Conservation (phyloP, 2,113 vertebrate species). For the Hystrix brachyura region DNA sequence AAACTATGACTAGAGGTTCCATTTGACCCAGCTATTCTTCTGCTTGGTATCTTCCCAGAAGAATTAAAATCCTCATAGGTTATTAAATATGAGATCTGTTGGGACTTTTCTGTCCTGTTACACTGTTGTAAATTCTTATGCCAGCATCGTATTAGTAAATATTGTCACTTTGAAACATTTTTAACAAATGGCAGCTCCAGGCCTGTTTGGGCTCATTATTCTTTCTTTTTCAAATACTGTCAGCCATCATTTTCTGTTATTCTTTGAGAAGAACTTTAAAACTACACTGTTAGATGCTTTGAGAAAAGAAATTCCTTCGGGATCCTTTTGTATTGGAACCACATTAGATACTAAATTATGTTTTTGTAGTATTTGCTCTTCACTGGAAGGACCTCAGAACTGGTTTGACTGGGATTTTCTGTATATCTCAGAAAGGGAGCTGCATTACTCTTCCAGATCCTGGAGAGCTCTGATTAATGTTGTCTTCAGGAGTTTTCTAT, state of each 20-base stretch:
- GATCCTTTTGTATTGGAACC: background rate
- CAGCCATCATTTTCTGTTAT: conserved; percentile 38
- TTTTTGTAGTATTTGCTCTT: background rate
- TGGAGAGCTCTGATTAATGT: background rate
- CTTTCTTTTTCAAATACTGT: conserved; percentile 2
- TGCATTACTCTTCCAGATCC: background rate
- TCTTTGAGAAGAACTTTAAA: conserved; percentile 61
- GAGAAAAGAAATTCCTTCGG: background rate
- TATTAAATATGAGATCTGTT: conserved; percentile 2
- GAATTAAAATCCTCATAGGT: background rate
- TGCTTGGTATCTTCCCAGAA: no score
- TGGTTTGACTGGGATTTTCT: background rate
- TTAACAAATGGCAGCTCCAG: background rate
- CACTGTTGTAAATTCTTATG: conserved; percentile 8
- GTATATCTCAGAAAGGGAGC: background rate
- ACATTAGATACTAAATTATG: background rate
- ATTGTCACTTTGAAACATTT: background rate
- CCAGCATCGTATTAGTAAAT: background rate
- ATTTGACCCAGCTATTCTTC: no score
- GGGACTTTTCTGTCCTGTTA: background rate
- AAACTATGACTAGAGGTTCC: no score
- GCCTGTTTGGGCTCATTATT: background rate
- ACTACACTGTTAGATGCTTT: conserved; percentile 21
- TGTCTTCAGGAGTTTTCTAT: background rate
- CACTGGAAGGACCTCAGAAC: background rate